Conservation (phyloP, 2,797 vertebrate genomes). For the Apogon talboti region DNA sequence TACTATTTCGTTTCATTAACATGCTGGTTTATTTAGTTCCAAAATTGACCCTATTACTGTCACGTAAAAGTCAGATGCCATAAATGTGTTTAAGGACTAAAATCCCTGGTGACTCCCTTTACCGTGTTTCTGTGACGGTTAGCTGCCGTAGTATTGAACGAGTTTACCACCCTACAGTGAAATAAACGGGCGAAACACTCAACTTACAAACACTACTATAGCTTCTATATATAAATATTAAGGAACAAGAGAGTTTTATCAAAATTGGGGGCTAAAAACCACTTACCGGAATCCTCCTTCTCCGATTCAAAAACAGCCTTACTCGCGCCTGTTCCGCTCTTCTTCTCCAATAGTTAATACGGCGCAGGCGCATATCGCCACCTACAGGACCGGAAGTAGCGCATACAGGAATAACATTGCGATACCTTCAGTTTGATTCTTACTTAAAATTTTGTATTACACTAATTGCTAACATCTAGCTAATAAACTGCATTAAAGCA, state of each 20-base stretch:
- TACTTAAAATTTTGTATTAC: too few species aligned
- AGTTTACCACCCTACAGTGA: background rate
- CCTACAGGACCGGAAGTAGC: constrained; percentile 20
- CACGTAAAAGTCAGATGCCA: background rate
- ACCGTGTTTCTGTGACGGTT: background rate
- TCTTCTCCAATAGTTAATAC: constrained; percentile 41
- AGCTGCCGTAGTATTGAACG: too few species aligned
- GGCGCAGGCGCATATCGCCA: background rate
- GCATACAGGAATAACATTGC: too few species aligned
- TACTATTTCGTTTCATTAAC: background rate
- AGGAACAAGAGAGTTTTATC: background rate
- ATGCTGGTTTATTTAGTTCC: background rate
- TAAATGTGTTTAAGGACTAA: background rate
- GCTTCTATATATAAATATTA: rapidly evolving
- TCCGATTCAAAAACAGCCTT: constrained; percentile 46
- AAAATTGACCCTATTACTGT: background rate
- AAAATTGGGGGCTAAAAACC: background rate
- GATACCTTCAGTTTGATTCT: too few species aligned
- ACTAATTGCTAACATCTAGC: too few species aligned
- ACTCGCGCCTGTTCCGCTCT: constrained; percentile 39
- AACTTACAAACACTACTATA: rapidly evolving
- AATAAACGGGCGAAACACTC: background rate
- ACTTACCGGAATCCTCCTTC: constrained; percentile 12
- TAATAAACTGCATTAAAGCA: too few species aligned
- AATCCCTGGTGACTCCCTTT: background rate